Base-by-base conservation (phyloP, 2,888 invertebrate species). In the Meganola albula region DNA sequence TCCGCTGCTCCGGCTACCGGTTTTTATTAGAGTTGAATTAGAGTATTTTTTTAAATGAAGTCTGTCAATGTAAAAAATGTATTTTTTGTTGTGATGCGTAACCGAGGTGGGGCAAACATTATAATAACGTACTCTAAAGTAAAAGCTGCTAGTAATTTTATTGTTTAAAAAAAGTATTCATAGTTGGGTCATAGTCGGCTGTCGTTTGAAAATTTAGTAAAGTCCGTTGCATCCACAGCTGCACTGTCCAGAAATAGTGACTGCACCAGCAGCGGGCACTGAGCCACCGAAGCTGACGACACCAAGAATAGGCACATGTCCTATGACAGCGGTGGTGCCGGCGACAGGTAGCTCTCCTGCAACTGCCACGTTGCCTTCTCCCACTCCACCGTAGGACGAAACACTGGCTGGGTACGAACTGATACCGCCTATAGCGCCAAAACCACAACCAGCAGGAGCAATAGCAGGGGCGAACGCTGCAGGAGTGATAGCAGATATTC, bases 231-330 rank as follows among this genome's bases (percentile, higher is more conserved):
- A 36, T 7, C 37, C 37, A 18, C 46, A 50, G 0, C 44, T 39
- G n/a, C 45, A 52, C 2, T 25, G 6, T 1, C 36, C 36, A 4
- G 24, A 10, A 20, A 44, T 42, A 1, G 45, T 31, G 6, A 49
- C 49, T 3, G 27, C 14, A 8, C 48, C 49, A 10, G 24, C 24
- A 37, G 45, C 42, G 1, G 36, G 14, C 1, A 44, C 39, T 4
- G 23, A n/a, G 2, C 46, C 48, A 1, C 22, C 30, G 26, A 47
- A 34, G 3, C 11, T 14, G 2, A 49, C 43, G 14, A 32, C 22
- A 1, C 47, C 51, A 12, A 28, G 22, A 29, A 49, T 38, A 3
- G 49, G 49, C 2, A 49, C 37, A 11, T 48, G 43, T 24, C 49
- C 49, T 4, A 37, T 24, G 4, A 50, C 30, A n/a, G 34, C 33